Base-by-base conservation (phyloP, 92 coral and sea anemone genomes). In the Anthopleura xanthogrammica region DNA sequence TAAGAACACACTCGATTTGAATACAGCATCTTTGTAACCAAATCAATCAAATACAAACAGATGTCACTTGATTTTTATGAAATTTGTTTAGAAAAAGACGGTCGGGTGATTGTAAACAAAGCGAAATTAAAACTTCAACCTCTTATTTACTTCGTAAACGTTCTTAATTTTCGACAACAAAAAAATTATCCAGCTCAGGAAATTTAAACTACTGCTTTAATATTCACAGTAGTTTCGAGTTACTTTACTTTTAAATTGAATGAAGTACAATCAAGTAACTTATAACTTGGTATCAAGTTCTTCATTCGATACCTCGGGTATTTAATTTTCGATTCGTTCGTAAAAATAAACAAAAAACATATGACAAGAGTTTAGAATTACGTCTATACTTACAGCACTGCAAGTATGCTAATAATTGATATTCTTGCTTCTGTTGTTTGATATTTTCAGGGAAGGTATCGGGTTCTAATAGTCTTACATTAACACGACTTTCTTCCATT, bases 361-460 rank as follows among this genome's bases (percentile, higher is more conserved):
- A 12, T 23, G 50, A 19, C 16, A 41, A 36, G 12, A 56, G 24
- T 60, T 3, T 78, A 11, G 14, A 50, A 80, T 80, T 65, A 2
- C 13, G 19, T 68, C 43, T 68, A 7, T 66, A 81, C 84, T 81
- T 81, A 81, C 84, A 81, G 77, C 84, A 81, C 41, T 81, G 84
- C 9, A 81, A 16, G 58, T 81, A 81, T 7, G 77, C 74, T 36
- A 81, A 41, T 7, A 81, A 71, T 50, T 70, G 50, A 11, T 58
- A n/a, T 5, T 52, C 84, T 17, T 81, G 84, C 19, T n/a, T 70
- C 24, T 41, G 46, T 43, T 68, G 77, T 46, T 81, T 50, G 23
- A 7, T 42, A 10, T 81, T 11, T 22, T 68, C 74, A 43, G 62
- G n/a, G 8, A 46, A 66, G 52, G 71, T 19, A 10, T 81, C 77